These are phyloP conservation scores for Gymnothorax javanicus DNA, from an alignment of 2,797 vertebrate genomes.

Conservation along the genomic window DNA sequence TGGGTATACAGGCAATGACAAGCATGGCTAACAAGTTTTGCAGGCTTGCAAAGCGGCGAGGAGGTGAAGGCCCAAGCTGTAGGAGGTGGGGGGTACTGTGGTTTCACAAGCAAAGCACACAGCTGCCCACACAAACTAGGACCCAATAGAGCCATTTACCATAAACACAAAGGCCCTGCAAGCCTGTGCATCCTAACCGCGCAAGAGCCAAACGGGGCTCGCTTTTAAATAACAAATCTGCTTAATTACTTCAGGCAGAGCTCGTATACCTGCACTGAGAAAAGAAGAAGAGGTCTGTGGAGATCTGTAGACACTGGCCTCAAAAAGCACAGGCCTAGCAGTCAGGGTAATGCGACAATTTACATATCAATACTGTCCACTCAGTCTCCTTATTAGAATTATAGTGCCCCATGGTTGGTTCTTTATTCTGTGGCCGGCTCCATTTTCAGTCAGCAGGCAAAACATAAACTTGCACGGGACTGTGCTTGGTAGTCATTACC, in stretches of 20 bases:
- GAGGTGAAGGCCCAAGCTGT: conserved; percentile 11
- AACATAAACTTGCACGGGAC: background rate
- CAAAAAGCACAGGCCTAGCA: conserved; percentile 2
- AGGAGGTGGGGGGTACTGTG: conserved; percentile 50
- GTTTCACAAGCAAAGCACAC: conserved; percentile 72
- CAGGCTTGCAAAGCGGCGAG: conserved; percentile 25
- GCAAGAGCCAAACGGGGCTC: conserved; percentile 62
- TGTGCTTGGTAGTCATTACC: conserved; percentile 4
- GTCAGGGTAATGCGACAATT: conserved; percentile 13
- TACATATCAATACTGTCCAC: conserved; percentile 18
- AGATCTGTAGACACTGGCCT: conserved; percentile 54
- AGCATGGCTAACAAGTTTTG: conserved; percentile 30
- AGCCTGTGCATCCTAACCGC: conserved; percentile 64
- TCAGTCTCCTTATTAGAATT: conserved; percentile 11
- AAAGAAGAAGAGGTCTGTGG: conserved; percentile 56
- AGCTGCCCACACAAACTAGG: conserved; percentile 62
- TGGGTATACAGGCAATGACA: conserved; percentile 11
- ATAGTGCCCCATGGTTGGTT: background rate
- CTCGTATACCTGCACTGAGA: conserved; percentile 68
- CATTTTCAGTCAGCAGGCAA: conserved; percentile 11
- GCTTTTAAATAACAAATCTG: conserved; percentile 45
- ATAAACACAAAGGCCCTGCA: conserved; percentile 78
- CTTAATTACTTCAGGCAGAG: conserved; percentile 74
- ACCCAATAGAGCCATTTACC: conserved; percentile 63
- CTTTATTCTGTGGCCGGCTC: background rate